These are phyloP conservation scores for Rhagonycha fulva DNA, from an alignment of 2,888 invertebrate genomes.

Conservation along the genomic window DNA sequence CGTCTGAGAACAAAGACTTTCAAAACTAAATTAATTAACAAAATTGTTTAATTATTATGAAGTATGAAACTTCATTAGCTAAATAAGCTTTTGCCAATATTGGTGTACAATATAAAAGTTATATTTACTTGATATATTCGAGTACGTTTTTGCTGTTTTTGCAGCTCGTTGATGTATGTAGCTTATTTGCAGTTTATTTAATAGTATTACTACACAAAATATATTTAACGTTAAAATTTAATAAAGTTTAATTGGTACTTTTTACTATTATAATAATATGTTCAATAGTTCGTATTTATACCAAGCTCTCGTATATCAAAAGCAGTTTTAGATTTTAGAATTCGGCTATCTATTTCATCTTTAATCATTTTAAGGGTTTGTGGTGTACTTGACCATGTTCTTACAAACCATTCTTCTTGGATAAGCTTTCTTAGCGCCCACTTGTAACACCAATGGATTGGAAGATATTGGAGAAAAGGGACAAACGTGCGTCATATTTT, in stretches of 20 bases:
- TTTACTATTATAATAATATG: neutral
- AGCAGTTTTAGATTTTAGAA: neutral
- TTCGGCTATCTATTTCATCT: neutral
- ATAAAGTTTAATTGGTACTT: neutral
- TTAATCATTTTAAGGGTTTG: neutral
- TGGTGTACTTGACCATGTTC: neutral
- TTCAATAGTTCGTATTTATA: neutral
- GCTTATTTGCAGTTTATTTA: too few species aligned
- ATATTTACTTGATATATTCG: neutral
- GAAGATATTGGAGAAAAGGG: neutral
- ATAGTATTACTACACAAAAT: too few species aligned
- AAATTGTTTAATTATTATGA: neutral
- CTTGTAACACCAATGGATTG: neutral
- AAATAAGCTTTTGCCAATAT: neutral
- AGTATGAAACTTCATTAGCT: neutral
- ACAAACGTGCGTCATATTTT: neutral
- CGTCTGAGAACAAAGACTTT: neutral
- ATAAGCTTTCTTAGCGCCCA: neutral
- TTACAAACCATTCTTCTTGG: neutral
- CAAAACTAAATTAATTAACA: neutral
- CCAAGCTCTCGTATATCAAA: neutral
- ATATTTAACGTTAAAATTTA: too few species aligned
- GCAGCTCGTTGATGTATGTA: neutral
- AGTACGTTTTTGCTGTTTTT: neutral
- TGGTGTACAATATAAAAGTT: neutral